Evolutionary conservation across 2,888 invertebrate genomes (phyloP).

Genomic region (Calliphora vomitoria): DNA sequence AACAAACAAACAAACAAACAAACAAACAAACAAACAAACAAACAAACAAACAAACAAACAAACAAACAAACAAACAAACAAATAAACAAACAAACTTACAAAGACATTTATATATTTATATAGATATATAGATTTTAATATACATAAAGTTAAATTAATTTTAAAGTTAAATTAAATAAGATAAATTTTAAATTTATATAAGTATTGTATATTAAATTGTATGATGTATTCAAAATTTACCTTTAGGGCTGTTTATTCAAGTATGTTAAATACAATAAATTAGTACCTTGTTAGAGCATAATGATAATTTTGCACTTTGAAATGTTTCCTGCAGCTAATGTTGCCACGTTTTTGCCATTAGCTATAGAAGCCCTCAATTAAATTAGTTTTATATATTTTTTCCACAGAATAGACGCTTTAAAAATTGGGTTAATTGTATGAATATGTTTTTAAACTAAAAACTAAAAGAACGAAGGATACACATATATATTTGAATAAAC

Average conservation of each 20-base stretch:
- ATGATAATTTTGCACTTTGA: neutral
- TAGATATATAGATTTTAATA: no score
- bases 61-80: no score
- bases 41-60: no score
- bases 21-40: no score
- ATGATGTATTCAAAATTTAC: neutral
- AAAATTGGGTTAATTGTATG: neutral
- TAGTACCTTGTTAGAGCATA: constrained; percentile 1
- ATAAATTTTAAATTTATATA: no score
- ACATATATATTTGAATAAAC: neutral
- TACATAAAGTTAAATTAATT: no score
- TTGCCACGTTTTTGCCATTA: neutral
- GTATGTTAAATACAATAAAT: neutral
- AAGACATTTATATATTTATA: no score
- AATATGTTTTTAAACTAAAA: neutral
- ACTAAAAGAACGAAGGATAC: neutral
- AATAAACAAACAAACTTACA: no score
- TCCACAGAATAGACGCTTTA: neutral
- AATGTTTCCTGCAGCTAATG: neutral
- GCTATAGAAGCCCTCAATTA: neutral
- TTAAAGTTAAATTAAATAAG: no score
- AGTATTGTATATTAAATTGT: no score
- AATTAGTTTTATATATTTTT: neutral
- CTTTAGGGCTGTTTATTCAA: neutral
- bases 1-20: no score